phyloP scores from a whole-genome alignment of 2,888 invertebrate genomes.

The Ellobium chinense region DNA sequence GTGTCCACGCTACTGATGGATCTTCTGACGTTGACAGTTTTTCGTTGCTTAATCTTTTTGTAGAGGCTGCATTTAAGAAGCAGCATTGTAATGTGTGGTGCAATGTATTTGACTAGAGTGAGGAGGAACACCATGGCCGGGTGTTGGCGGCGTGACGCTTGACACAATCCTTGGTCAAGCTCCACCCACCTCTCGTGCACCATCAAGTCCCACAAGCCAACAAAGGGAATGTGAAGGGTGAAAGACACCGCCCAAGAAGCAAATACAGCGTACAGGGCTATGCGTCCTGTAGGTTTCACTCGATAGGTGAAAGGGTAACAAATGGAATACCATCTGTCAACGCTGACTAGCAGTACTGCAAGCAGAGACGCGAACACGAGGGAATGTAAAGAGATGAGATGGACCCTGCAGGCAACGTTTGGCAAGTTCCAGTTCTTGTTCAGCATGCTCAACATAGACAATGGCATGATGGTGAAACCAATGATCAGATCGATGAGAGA shows the following conservation, averaged over 20 bases:
- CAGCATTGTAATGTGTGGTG: slow-evolving; percentile 37
- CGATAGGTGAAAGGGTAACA: slow-evolving; percentile 71
- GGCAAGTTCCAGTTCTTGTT: slow-evolving; percentile 57
- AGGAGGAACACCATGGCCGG: slow-evolving; percentile 18
- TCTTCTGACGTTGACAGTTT: slow-evolving; percentile 67
- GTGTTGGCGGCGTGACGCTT: slow-evolving; percentile 22
- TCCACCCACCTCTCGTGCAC: slow-evolving; percentile 6
- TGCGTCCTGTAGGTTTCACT: slow-evolving; percentile 63
- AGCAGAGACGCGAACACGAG: slow-evolving; percentile 66
- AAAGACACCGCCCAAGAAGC: slow-evolving; percentile 64
- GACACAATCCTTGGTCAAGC: slow-evolving; percentile 18
- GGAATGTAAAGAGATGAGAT: slow-evolving; percentile 49
- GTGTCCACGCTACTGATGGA: slow-evolving; percentile 60
- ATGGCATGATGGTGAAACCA: slow-evolving; percentile 53
- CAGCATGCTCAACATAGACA: slow-evolving; percentile 58
- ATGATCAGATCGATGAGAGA: slow-evolving; percentile 45
- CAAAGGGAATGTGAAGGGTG: slow-evolving; percentile 62
- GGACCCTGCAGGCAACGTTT: slow-evolving; percentile 27
- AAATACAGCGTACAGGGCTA: slow-evolving; percentile 59
- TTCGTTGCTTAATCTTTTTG: slow-evolving; percentile 64
- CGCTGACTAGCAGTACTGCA: slow-evolving; percentile 68
- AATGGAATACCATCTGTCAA: slow-evolving; percentile 72
- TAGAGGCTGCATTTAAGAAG: slow-evolving; percentile 67
- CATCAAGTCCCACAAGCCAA: slow-evolving; percentile 59
- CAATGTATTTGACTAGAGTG: slow-evolving; percentile 11